Percentiles rank a stretch among this genome's conserved stretches.
phyloP scores from a whole-genome alignment of 2,797 vertebrate genomes.

The Acanthurus tractus region DNA sequence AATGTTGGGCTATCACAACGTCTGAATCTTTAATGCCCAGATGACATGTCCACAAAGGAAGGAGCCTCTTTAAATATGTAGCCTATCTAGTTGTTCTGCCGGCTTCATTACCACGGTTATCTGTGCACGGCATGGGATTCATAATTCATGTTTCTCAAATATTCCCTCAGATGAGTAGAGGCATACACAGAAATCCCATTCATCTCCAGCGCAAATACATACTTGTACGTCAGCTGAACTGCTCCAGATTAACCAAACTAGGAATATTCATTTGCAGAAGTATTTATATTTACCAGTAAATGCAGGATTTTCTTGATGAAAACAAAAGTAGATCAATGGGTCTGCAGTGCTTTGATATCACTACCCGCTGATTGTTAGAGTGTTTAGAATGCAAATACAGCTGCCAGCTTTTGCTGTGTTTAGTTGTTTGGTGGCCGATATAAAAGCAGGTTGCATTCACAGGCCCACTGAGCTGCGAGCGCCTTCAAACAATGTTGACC shows the following conservation, averaged over 20 bases:
- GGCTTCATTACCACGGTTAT: conserved; percentile 73
- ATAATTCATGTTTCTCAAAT: conserved; percentile 81
- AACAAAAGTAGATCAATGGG: conserved; percentile 74
- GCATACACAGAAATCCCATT: conserved; percentile 58
- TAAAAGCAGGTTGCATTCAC: conserved; percentile 71
- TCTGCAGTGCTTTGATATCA: conserved; percentile 71
- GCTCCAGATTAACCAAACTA: conserved; percentile 55
- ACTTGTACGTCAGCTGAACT: conserved; percentile 24
- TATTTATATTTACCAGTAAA: conserved; percentile 61
- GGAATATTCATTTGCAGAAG: conserved; percentile 50
- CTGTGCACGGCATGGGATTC: conserved; percentile 61
- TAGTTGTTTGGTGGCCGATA: conserved; percentile 66
- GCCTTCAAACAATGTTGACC: conserved; percentile 74
- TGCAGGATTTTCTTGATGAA: conserved; percentile 59
- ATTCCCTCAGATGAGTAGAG: conserved; percentile 72
- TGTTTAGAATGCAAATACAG: conserved; percentile 76
- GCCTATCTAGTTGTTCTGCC: conserved; percentile 69
- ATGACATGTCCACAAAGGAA: conserved; percentile 74
- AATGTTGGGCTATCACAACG: conserved; percentile 57
- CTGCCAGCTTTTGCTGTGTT: conserved; percentile 51
- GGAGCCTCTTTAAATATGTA: conserved; percentile 76
- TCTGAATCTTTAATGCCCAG: conserved; percentile 74
- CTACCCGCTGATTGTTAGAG: conserved; percentile 62
- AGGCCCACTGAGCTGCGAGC: conserved; percentile 29
- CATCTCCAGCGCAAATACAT: conserved; percentile 53